Percentiles rank a stretch among this genome's conserved stretches.
Conservation (phyloP, 2,113 vertebrate species). For the Pyrgilauda ruficollis region DNA sequence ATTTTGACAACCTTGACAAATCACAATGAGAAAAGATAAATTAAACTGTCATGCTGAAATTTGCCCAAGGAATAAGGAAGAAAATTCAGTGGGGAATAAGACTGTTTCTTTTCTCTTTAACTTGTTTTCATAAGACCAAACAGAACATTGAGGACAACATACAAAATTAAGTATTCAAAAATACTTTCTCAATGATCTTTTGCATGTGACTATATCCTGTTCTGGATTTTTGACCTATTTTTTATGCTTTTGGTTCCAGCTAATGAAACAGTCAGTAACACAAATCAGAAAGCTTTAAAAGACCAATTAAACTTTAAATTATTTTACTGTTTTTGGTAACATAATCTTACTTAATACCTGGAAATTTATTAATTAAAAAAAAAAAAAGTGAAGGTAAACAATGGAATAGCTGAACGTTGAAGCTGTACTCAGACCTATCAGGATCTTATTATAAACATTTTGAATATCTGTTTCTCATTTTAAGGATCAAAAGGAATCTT, state of each 20-base stretch:
- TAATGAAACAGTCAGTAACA: not conserved
- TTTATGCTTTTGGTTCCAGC: not conserved
- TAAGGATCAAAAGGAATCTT: not conserved
- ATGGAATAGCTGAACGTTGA: not conserved
- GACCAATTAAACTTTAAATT: not conserved
- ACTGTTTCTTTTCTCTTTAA: not conserved
- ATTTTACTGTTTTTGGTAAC: not conserved
- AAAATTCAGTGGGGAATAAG: not conserved
- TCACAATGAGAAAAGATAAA: not conserved
- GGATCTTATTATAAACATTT: not conserved
- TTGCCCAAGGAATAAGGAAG: not conserved
- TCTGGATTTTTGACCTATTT: not conserved
- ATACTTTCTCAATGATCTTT: not conserved
- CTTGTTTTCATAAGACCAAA: not conserved
- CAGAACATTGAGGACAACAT: not conserved
- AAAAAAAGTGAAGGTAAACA: not conserved
- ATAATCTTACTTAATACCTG: not conserved
- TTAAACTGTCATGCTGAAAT: not conserved
- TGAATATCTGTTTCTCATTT: not conserved
- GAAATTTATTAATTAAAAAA: not conserved
- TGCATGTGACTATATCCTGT: not conserved
- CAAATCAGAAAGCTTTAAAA: not conserved
- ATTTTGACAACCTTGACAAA: conserved; percentile 11
- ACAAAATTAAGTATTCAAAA: not conserved
- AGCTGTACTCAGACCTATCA: not conserved